Evolutionary conservation across 2,113 vertebrate genomes (phyloP).

Genomic region (Papio anubis): DNA sequence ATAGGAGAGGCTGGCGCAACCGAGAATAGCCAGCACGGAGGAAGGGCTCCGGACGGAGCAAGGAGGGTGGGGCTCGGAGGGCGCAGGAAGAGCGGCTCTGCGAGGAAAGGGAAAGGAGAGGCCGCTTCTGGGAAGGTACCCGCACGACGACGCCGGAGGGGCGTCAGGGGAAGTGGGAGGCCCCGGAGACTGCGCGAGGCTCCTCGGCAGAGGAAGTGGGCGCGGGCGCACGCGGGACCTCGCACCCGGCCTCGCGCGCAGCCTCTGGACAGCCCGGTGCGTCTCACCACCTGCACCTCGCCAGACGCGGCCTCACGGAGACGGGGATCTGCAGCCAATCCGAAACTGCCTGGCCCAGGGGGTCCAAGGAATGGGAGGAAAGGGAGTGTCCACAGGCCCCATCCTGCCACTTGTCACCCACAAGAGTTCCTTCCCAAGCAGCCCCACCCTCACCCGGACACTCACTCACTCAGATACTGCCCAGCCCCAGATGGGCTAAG

Average conservation of each 20-base stretch:
- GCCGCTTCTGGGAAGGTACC: conserved; percentile 69
- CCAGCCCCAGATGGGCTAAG: neutral
- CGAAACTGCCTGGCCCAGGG: neutral
- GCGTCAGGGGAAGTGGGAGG: neutral
- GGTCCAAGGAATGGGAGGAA: neutral
- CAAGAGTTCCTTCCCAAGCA: neutral
- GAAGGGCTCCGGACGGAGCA: conserved; percentile 61
- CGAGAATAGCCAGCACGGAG: conserved; percentile 71
- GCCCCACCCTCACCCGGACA: neutral
- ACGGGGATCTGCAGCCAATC: neutral
- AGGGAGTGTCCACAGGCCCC: neutral
- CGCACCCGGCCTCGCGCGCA: too few relatives aligned
- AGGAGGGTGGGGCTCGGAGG: conserved; percentile 16
- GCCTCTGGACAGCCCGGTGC: neutral
- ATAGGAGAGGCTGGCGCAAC: conserved; percentile 53
- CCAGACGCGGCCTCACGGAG: neutral
- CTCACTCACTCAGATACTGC: neutral
- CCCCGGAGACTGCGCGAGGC: neutral
- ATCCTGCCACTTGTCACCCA: neutral
- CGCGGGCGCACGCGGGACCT: too few relatives aligned
- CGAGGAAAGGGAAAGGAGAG: conserved; percentile 77
- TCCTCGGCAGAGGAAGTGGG: neutral
- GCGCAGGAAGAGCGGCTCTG: conserved; percentile 47
- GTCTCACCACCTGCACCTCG: neutral
- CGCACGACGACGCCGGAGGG: neutral